A percentile compares a stretch with the other conserved stretches of the same genome.
These are phyloP conservation scores for Drosophila ambigua DNA, from an alignment of 1,140 invertebrate genomes.

Conservation along the genomic window DNA sequence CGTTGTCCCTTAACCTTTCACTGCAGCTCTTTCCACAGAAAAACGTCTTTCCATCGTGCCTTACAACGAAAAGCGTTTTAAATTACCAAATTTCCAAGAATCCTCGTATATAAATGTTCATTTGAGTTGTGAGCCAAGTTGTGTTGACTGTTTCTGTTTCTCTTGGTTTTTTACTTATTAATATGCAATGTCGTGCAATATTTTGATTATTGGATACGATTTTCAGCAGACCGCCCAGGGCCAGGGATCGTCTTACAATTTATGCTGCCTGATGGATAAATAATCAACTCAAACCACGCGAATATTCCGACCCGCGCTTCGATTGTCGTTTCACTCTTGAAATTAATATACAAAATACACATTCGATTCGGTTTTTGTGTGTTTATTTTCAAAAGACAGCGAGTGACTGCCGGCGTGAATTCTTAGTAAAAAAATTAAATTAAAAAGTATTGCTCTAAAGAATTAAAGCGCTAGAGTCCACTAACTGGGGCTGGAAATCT, in stretches of 20 bases:
- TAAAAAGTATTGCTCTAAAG: too few species aligned
- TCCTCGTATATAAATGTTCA: conserved; percentile 28
- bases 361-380: conserved; percentile 7
- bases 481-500: too few species aligned
- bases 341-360: conserved; percentile 33
- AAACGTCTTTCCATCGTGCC: conserved; percentile 12
- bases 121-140: conserved; percentile 7
- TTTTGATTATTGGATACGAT: conserved; percentile 65
- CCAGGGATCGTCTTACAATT: conserved; percentile 37
- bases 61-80: conserved; percentile 22
- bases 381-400: not conserved
- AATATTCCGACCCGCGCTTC: not conserved
- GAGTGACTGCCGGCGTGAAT: not conserved
- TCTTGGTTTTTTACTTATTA: conserved; percentile 43
- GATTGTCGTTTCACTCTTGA: conserved; percentile 11
- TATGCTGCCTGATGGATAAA: conserved; percentile 29
- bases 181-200: conserved; percentile 71
- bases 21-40: conserved; percentile 7
- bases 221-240: conserved; percentile 30
- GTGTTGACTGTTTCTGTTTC: conserved; percentile 15
- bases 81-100: conserved; percentile 25
- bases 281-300: conserved; percentile 19
- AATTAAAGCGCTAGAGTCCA: too few species aligned
- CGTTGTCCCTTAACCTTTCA: conserved; percentile 21
- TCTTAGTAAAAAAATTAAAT: too few species aligned